These are phyloP conservation scores for Anguilla pacifica DNA, from an alignment of 2,797 vertebrate species.

Conservation along the genomic window DNA sequence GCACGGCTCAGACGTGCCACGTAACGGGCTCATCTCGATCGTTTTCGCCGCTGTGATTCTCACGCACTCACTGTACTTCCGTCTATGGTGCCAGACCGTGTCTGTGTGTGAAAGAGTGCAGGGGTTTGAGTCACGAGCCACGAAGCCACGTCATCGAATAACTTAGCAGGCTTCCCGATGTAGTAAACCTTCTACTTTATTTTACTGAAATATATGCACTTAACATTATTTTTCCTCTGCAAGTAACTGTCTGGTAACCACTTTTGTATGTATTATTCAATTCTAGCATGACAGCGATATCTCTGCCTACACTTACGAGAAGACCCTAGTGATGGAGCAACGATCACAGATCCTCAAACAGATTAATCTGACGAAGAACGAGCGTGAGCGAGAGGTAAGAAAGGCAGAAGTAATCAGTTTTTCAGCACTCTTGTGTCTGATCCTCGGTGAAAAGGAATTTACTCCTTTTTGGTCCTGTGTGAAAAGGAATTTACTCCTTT, in stretches of 20 bases:
- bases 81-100: neutral
- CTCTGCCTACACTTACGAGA: conserved; percentile 97
- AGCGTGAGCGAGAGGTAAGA: conserved; percentile 90
- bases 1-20: neutral
- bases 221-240: neutral
- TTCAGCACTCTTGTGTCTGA: too few species aligned
- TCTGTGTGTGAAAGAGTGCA: neutral
- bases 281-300: conserved; percentile 93
- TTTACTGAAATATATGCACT: neutral
- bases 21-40: neutral
- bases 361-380: conserved; percentile 95
- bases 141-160: neutral
- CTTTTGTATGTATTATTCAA: neutral
- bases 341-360: conserved; percentile 96
- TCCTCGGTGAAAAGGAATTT: too few species aligned
- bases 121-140: neutral
- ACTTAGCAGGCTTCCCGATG: neutral
- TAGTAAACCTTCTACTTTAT: neutral
- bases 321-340: conserved; percentile 97
- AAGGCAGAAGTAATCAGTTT: too few species aligned
- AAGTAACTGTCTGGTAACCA: neutral
- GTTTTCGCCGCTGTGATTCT: neutral
- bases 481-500: too few species aligned
- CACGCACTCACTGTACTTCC: neutral
- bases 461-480: too few species aligned